Evolutionary conservation across 2,888 invertebrate genomes (phyloP), one percentile per base, ranked within the genome.

Genomic region (Metallyticus violacea): DNA sequence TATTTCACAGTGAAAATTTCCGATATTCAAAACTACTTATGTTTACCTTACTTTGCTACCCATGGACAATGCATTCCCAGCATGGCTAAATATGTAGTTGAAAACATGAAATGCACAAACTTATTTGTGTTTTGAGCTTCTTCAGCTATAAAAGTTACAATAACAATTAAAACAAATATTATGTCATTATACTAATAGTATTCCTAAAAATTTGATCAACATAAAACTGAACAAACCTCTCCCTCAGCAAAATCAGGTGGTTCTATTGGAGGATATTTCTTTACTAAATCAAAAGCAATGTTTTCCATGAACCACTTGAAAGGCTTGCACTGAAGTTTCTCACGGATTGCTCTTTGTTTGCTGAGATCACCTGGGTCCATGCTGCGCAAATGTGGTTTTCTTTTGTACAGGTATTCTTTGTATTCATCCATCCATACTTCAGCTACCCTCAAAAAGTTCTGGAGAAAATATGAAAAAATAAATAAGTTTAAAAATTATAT

Each of bases 391-490:
- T 96, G 95, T 0, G 98, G 96, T 40, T 96, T 93, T 0, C 97
- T 98, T 88, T 93, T 92, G 92, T 99, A 99, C 85, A 99, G 91
- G 90, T 95, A 95, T 89, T 98, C 94, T 1, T 97, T 97, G 91
- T 98, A 99, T 90, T 99, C 99, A 91, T 99, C 99, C 99, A 99
- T 99, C 99, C 99, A 99, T 2, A 99, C 99, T 90, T 97, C 98
- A 0, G 98, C 98, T 0, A 99, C 98, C 88, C 98, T 94, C 78
- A 96, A 94, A 91, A 97, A 98, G 92, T 99, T 99, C 96, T 97
- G 90, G 25, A 89, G 89, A 62, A 85, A 40, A 30, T 84, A 62
- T 0, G 22, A 3, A 62, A 62, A 62, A 62, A 15, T 62, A 62
- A 62, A 15, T 62, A 0, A 62, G 2, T 62, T 62, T 62, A 3